These are phyloP conservation scores for Pollenia labialis DNA, from an alignment of 2,888 invertebrate genomes.

Conservation along the genomic window DNA sequence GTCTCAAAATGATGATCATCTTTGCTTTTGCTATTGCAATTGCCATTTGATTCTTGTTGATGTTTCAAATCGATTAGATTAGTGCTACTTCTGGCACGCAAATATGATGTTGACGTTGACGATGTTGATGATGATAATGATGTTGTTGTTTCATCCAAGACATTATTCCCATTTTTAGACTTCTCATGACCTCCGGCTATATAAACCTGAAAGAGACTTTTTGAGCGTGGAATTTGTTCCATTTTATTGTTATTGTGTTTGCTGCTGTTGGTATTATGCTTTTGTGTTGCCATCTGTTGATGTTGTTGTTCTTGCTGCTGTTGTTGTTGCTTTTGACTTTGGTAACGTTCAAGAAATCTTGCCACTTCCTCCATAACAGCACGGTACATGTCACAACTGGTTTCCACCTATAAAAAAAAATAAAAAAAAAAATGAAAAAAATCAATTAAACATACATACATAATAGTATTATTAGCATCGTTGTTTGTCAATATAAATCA, in stretches of 20 bases:
- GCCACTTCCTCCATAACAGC: constrained; percentile 89
- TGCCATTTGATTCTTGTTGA: constrained; percentile 44
- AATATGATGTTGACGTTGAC: constrained; percentile 75
- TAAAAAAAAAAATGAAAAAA: constrained; percentile 31
- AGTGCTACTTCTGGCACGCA: constrained; percentile 82
- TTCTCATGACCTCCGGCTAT: constrained; percentile 75
- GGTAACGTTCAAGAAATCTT: constrained; percentile 87
- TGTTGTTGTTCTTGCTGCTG: constrained; percentile 74
- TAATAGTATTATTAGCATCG: constrained; percentile 48
- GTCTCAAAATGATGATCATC: constrained; percentile 66
- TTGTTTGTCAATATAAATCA: constrained; percentile 68
- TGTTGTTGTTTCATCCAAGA: constrained; percentile 65
- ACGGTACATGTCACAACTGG: constrained; percentile 88
- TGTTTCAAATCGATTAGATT: constrained; percentile 78
- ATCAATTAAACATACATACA: constrained; percentile 22
- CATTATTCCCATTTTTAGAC: constrained; percentile 22
- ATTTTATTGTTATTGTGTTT: constrained; percentile 71
- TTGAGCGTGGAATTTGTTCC: constrained; percentile 83
- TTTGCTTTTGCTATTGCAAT: constrained; percentile 45
- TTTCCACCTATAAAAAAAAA: constrained; percentile 85
- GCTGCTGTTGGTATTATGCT: constrained; percentile 62
- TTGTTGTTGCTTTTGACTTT: constrained; percentile 76
- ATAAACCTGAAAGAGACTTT: constrained; percentile 83
- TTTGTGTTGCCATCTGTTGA: constrained; percentile 72
- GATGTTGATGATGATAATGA: constrained; percentile 51